A percentile compares a stretch with the other conserved stretches of the same genome.
Evolutionary conservation across 2,888 invertebrate species (phyloP).

Genomic region (Pristionchus mayeri): DNA sequence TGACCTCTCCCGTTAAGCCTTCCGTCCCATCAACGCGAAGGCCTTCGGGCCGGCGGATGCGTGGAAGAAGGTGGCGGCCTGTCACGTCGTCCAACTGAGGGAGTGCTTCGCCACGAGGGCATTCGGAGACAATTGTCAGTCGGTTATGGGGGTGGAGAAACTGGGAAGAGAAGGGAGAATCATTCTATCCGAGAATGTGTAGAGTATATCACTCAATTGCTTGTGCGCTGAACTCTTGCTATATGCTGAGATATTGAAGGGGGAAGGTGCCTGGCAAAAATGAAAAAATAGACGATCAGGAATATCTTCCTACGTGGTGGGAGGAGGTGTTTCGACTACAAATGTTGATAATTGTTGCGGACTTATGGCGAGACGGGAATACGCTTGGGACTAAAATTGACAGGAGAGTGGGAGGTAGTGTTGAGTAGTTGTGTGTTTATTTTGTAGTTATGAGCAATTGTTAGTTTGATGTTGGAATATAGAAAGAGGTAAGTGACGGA

Average conservation of each 20-base stretch:
- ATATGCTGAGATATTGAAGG: not conserved
- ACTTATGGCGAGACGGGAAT: no score
- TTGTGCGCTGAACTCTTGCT: not conserved
- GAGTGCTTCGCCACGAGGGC: constrained; percentile 93
- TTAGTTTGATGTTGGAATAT: not conserved
- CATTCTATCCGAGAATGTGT: no score
- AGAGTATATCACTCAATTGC: not conserved
- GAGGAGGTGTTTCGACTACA: no score
- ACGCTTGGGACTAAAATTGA: no score
- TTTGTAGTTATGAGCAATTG: no score
- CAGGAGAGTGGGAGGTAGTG: no score
- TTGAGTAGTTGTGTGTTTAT: no score
- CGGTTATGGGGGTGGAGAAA: not conserved
- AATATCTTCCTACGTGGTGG: no score
- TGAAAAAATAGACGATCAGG: no score
- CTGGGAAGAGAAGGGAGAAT: not conserved
- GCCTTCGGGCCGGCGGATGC: constrained; percentile 89
- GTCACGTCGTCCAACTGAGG: constrained; percentile 90
- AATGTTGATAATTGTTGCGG: no score
- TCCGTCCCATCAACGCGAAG: constrained; percentile 87
- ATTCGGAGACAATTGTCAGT: constrained; percentile 94
- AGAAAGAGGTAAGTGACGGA: no score
- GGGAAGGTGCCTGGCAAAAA: no score
- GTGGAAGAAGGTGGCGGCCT: constrained; percentile 88
- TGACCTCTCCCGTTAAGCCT: constrained; percentile 81